Conservation (phyloP, 2,888 invertebrate species). For the Nipponacmea schrenckii region DNA sequence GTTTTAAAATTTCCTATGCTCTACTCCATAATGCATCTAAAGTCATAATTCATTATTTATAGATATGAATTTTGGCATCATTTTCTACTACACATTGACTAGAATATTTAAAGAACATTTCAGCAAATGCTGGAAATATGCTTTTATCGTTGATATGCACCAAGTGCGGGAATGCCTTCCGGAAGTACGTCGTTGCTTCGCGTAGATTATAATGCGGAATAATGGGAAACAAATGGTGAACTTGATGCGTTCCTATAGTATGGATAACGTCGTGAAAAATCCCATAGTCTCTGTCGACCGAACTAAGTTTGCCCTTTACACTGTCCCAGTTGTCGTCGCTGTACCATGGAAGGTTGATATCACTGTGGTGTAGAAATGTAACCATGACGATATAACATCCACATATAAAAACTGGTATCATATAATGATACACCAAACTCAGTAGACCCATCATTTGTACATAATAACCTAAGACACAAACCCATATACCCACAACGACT, state of each 20-base stretch:
- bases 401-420: conserved; percentile 57
- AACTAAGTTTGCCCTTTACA: conserved; percentile 64
- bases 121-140: conserved; percentile 54
- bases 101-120: conserved; percentile 57
- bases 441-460: conserved; percentile 39
- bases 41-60: conserved; percentile 30
- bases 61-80: conserved; percentile 39
- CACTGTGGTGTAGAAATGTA: conserved; percentile 65
- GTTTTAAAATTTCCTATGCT: too few species aligned
- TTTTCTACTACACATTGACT: conserved; percentile 40
- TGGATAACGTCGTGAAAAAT: conserved; percentile 61
- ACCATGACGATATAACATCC: conserved; percentile 59
- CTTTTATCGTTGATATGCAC: conserved; percentile 52
- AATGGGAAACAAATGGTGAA: conserved; percentile 63
- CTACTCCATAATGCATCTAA: background rate
- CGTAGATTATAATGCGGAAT: conserved; percentile 65
- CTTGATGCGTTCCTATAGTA: conserved; percentile 62
- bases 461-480: conserved; percentile 40
- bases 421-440: conserved; percentile 48
- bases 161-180: conserved; percentile 54
- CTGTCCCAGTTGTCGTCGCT: conserved; percentile 57
- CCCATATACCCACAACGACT: conserved; percentile 37
- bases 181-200: conserved; percentile 59
- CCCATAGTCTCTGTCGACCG: conserved; percentile 64
- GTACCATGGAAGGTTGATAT: conserved; percentile 63